Base-by-base conservation (phyloP, 2,888 invertebrate genomes). In the Isoperla grammatica region DNA sequence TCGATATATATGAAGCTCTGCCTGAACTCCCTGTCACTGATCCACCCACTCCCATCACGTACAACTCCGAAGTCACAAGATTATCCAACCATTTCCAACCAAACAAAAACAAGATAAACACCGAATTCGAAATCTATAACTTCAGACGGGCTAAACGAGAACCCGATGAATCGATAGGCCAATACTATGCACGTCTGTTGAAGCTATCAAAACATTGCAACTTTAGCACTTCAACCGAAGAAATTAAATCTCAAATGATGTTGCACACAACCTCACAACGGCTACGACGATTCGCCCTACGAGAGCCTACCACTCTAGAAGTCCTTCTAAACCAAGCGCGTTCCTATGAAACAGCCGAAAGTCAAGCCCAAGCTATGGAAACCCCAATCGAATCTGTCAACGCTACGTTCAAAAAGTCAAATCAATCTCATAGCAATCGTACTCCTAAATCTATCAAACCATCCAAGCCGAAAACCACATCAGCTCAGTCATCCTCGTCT, bases 211-310 rank as follows among this genome's bases (percentile, higher is more conserved):
- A 29, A 29, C 29, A 29, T 29, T 29, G 29, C 8, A 29, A 50
- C 37, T 29, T 50, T 15, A 17, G 15, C 9, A n/a, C 6, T 22
- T 5, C 11, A 12, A 6, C 19, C 1, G 20, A 22, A 1, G 23
- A 48, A 20, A 48, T 48, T 20, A 50, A 50, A 29, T 37, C 50
- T 15, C 50, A 50, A 15, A 15, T 35, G 15, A 35, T 50, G 2
- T 13, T 50, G 17, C 50, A 50, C 17, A 50, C 12, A 1, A 17
- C 35, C 4, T 45, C 45, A 11, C 19, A 11, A 13, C 13, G 45
- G 17, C 11, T 45, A 17, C 45, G 45, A 8, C 45, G 45, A 2
- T 45, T 17, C 11, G 45, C 45, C 2, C 5, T 45, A 45, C 6
- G 45, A 45, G 45, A 45, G 19, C n/a, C 40, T 40, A 15, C 40